A percentile compares a stretch with the other conserved stretches of the same genome.
phyloP scores from a whole-genome alignment of 2,113 vertebrate species.

The Mandrillus leucophaeus region DNA sequence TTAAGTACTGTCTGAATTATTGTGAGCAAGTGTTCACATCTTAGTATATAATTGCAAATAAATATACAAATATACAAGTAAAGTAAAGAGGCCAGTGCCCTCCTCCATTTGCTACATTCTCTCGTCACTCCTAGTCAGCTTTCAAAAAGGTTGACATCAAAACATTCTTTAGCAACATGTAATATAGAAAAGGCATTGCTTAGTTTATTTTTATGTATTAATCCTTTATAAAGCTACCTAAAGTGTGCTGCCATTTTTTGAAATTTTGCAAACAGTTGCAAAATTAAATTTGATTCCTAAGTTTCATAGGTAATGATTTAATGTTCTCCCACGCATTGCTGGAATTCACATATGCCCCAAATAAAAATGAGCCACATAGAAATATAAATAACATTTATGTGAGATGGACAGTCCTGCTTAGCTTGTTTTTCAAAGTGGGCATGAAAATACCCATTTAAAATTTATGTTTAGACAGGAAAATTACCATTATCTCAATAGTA shows the following conservation, averaged over 20 bases:
- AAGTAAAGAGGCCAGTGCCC: background rate
- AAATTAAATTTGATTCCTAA: slow-evolving; percentile 68
- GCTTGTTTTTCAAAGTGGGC: slow-evolving; percentile 44
- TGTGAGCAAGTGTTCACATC: background rate
- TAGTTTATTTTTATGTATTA: slow-evolving; percentile 30
- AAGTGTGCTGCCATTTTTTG: slow-evolving; percentile 10
- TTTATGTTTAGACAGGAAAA: slow-evolving; percentile 72
- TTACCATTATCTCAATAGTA: slow-evolving; percentile 51
- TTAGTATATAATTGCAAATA: background rate
- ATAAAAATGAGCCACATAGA: slow-evolving; percentile 61
- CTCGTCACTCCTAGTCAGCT: background rate
- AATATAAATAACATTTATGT: slow-evolving; percentile 65
- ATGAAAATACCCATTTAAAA: slow-evolving; percentile 49
- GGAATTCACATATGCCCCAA: slow-evolving; percentile 65
- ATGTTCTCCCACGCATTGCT: slow-evolving; percentile 60
- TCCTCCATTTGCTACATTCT: background rate
- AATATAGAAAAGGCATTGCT: background rate
- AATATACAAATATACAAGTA: background rate
- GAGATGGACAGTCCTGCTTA: slow-evolving; percentile 59
- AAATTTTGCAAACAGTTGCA: slow-evolving; percentile 55
- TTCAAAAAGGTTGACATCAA: background rate
- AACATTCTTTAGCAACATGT: slow-evolving; percentile 1
- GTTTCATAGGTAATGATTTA: slow-evolving; percentile 61
- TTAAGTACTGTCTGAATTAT: background rate
- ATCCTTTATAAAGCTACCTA: slow-evolving; percentile 34